Evolutionary conservation across 2,888 invertebrate genomes (phyloP).

Genomic region (Eupithecia pulchellata): DNA sequence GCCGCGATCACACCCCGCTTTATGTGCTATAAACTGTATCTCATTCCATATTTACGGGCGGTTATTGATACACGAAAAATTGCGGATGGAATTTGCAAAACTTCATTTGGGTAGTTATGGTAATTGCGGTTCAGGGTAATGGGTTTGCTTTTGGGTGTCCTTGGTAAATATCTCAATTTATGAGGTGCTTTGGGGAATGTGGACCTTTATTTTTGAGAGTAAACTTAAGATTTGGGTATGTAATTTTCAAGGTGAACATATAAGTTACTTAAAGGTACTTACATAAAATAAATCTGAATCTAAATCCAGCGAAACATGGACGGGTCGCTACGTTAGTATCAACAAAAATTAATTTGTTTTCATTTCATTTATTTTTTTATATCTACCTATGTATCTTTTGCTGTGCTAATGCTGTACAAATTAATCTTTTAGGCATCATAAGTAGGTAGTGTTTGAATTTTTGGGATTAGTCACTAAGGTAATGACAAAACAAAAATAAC

Average conservation of each 20-base stretch:
- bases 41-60: constrained; percentile 43
- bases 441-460: neutral
- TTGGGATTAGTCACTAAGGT: neutral
- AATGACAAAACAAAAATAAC: neutral
- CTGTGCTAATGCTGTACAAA: neutral
- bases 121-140: constrained; percentile 1
- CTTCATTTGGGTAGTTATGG: constrained; percentile 6
- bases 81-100: constrained; percentile 39
- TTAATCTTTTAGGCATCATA: neutral
- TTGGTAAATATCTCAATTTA: neutral
- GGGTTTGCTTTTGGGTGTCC: constrained; percentile 42
- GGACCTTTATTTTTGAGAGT: neutral
- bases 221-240: neutral
- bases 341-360: no score
- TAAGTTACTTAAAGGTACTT: no score
- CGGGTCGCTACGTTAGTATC: no score
- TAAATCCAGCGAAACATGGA: no score
- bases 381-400: neutral
- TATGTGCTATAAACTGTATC: constrained; percentile 61
- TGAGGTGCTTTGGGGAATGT: neutral
- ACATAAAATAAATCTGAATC: no score
- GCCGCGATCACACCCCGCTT: constrained; percentile 68
- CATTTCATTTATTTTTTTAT: no score
- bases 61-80: constrained; percentile 39
- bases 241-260: neutral